Evolutionary conservation across 92 coral and sea anemone genomes (phyloP), one percentile per base, ranked within the genome.

Genomic region (Epizoanthus rinbou): DNA sequence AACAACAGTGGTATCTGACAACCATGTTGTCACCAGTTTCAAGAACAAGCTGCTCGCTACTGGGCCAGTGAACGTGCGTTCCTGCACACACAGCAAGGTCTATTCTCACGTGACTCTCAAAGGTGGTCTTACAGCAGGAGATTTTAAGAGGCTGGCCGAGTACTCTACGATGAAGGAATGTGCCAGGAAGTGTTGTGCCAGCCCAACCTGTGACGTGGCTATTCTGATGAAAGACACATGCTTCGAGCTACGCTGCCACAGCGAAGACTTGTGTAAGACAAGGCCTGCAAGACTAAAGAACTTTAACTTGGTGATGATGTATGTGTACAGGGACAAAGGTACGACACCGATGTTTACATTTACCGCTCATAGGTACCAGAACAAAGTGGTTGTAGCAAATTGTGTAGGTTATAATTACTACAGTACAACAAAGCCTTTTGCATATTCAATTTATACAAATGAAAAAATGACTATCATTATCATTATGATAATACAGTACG

Each of bases 91-190:
- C 71, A 91, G 97, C 86, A 87, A 88, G 24, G 89, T 90, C 0
- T 92, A 94, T 56, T 94, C 85, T 35, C 95, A 94, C 90, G 91
- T 89, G 84, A 94, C 98, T 1, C 86, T 96, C 58, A 87, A 84
- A 17, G 99, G 98, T n/a, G 99, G 99, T 6, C 91, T 96, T 3
- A 83, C 73, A 9, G 95, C 99, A 31, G 99, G 99, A n/a, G 73
- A 83, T 64, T 94, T 96, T 43, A 76, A 83, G 24, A 93, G 91
- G 57, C 86, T 96, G 57, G 99, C 95, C 57, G 97, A 92, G 81
- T 72, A 37, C 37, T 83, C 91, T 8, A 86, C 91, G 18, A 96
- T 94, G 91, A 83, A 86, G 69, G 92, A 87, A 25, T 96, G 99
- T 53, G 92, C 91, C 0, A 84, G 89, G n/a, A 92, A 87, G 66